Evolutionary conservation across 2,797 vertebrate species (phyloP), one percentile per base, ranked within the genome.

Genomic region (Scarus forsteni): DNA sequence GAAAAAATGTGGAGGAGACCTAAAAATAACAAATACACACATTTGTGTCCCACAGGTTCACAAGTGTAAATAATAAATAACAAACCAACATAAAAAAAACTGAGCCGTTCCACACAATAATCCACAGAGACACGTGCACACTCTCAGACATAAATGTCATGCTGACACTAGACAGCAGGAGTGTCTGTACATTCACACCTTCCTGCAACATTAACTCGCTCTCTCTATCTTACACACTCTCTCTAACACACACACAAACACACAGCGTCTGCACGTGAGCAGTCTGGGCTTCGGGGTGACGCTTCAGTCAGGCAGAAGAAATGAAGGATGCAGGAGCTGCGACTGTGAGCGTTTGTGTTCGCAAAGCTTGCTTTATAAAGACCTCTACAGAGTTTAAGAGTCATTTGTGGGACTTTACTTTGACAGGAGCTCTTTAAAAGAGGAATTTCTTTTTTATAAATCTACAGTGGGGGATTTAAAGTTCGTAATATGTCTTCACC

Each of bases 261-360:
- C 53, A 69, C 35, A 13, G 38, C 46, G 54, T 62, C 39, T 64
- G 60, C 71, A 80, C 42, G 39, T 62, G 55, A 77, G 59, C 53
- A 16, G 58, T 53, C 46, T 62, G 64, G 34, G 48, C 68, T 16
- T 9, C 54, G 66, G 34, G 65, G 11, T 42, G 67, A 68, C 63
- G 42, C 50, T 52, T 58, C 5, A 44, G 48, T 69, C 69, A 56
- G 43, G 65, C 12, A 7, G 18, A 50, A 19, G 6, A 14, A 39
- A 39, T 39, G 38, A 53, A 56, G 27, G 61, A 84, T 36, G 58
- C 76, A n/a, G 43, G 54, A 59, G 63, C 71, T 46, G 52, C 52
- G 49, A 27, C 48, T 19, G 14, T 34, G 38, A 60, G 52, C 36
- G 13, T n/a, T 53, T 8, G 48, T 42, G 60, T 68, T 40, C 42